A percentile compares a stretch with the other conserved stretches of the same genome.
Conservation (phyloP, 2,888 invertebrate genomes). For the Linnaemya vulpina region DNA sequence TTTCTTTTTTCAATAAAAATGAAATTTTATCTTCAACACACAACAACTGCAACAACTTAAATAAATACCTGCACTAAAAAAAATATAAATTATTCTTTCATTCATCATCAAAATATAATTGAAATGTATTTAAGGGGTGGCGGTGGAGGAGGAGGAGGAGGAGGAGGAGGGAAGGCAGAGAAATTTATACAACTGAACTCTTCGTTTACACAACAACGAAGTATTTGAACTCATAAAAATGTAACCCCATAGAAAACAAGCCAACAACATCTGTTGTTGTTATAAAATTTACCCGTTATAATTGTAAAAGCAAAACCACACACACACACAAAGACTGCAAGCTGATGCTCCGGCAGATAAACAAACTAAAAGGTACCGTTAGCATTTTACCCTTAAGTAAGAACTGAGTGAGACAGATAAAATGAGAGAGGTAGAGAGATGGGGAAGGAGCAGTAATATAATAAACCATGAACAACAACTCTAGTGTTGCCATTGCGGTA, state of each 20-base stretch:
- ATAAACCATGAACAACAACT: too few relatives aligned
- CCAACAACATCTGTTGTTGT: neutral
- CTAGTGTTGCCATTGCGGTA: neutral
- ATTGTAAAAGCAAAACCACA: neutral
- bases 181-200: neutral
- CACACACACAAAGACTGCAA: neutral
- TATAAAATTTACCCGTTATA: neutral
- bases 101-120: slow-evolving; percentile 1
- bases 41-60: neutral
- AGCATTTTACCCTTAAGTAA: too few relatives aligned
- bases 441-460: too few relatives aligned
- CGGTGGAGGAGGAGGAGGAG: neutral
- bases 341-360: neutral
- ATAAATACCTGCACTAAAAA: neutral
- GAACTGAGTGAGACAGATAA: too few relatives aligned
- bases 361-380: too few relatives aligned
- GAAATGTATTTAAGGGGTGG: neutral
- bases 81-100: neutral
- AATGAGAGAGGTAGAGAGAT: too few relatives aligned
- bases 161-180: neutral
- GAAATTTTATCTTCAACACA: neutral
- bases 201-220: neutral
- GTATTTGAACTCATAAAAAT: neutral
- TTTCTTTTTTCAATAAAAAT: neutral
- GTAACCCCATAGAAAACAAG: neutral